These are phyloP conservation scores for Steinernema carpocapsae DNA, from an alignment of 2,888 invertebrate species.

Conservation along the genomic window DNA sequence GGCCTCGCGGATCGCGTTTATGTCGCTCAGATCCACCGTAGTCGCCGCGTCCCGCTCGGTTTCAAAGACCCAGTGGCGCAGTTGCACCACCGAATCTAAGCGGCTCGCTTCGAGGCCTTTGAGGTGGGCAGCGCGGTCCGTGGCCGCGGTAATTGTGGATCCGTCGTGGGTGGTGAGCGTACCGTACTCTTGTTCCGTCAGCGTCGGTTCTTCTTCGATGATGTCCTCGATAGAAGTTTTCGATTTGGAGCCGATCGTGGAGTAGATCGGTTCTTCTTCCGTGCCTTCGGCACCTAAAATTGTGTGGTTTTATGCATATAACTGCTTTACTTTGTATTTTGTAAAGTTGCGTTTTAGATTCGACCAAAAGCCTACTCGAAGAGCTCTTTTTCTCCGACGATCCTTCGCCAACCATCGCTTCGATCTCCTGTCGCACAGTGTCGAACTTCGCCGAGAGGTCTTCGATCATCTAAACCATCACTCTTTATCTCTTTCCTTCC, in stretches of 20 bases:
- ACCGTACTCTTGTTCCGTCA: constrained; percentile 40
- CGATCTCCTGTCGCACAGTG: constrained; percentile 11
- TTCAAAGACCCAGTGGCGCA: constrained; percentile 64
- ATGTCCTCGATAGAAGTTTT: not conserved
- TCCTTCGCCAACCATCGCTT: not conserved
- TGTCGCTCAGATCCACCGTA: constrained; percentile 63
- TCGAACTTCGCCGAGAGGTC: constrained; percentile 1
- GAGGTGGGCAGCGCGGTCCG: constrained; percentile 26
- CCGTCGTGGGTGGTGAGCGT: constrained; percentile 43
- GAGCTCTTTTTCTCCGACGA: constrained; percentile 16
- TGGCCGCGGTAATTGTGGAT: constrained; percentile 30
- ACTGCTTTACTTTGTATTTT: not conserved
- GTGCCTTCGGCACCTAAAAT: constrained; percentile 44
- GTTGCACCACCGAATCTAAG: constrained; percentile 54
- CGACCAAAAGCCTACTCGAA: not conserved
- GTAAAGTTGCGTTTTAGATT: not conserved
- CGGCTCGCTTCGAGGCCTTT: constrained; percentile 39
- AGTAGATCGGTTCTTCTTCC: constrained; percentile 66
- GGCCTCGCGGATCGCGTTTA: constrained; percentile 51
- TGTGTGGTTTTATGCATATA: too few relatives aligned
- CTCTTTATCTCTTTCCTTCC: not conserved
- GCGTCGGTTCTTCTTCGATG: constrained; percentile 23
- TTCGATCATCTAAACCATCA: constrained; percentile 4
- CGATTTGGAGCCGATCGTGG: constrained; percentile 47
- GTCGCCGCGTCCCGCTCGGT: constrained; percentile 61